These are phyloP conservation scores for Dicranocentrus wangi DNA, from an alignment of 2,888 invertebrate genomes.

Conservation along the genomic window DNA sequence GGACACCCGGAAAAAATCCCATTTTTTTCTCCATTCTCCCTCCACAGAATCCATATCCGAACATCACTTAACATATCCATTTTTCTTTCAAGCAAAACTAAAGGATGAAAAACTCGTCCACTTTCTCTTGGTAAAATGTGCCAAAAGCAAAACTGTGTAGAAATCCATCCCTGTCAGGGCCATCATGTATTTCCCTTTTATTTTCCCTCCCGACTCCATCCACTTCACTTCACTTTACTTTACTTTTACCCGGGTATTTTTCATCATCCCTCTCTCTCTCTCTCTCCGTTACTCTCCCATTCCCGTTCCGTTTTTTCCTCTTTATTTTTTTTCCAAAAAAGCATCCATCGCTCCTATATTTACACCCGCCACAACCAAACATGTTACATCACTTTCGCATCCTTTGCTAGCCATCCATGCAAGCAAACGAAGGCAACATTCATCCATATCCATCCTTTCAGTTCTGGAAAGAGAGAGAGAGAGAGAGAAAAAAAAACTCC, in stretches of 20 bases:
- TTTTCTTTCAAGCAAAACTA: constrained; percentile 66
- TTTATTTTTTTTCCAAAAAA: constrained; percentile 42
- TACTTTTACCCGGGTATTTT: constrained; percentile 68
- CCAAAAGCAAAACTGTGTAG: constrained; percentile 73
- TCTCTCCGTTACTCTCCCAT: constrained; percentile 25
- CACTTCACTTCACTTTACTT: constrained; percentile 67
- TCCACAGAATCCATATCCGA: constrained; percentile 65
- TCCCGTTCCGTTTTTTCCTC: constrained; percentile 35
- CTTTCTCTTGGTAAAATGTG: constrained; percentile 69
- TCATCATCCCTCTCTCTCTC: constrained; percentile 61
- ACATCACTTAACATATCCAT: constrained; percentile 66
- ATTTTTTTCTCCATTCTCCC: too few relatives aligned
- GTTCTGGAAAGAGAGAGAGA: constrained; percentile 37
- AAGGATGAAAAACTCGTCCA: constrained; percentile 66
- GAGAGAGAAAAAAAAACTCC: too few relatives aligned
- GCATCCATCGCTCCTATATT: constrained; percentile 48
- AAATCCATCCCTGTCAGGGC: constrained; percentile 72
- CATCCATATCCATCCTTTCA: constrained; percentile 61
- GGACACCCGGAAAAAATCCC: constrained; percentile 44
- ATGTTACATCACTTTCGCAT: constrained; percentile 63
- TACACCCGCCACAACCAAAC: constrained; percentile 62
- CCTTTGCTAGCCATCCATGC: constrained; percentile 62
- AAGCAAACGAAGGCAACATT: constrained; percentile 54
- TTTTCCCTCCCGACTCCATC: constrained; percentile 67
- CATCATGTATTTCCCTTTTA: constrained; percentile 68